A percentile compares a stretch with the other conserved stretches of the same genome.
Evolutionary conservation across 1,140 invertebrate genomes (phyloP).

Genomic region (Drosophila micromelanica): DNA sequence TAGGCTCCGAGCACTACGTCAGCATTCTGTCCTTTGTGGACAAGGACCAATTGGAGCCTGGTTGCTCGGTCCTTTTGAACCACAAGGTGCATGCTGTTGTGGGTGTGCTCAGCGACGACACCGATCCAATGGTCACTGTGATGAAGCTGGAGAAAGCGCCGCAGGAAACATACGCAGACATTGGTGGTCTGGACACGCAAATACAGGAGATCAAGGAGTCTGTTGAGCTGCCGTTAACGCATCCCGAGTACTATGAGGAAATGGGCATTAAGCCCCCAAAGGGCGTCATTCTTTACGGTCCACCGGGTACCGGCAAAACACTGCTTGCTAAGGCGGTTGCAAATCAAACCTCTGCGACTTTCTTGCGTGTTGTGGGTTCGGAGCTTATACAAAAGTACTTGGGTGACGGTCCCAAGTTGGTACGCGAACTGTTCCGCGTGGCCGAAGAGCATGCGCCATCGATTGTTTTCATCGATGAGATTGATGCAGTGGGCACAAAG

Average conservation of each 20-base stretch:
- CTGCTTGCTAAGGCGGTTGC: conserved; percentile 99
- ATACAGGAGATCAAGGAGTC: conserved; percentile 99
- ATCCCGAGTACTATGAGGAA: conserved; percentile 99
- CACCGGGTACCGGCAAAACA: conserved; percentile 99
- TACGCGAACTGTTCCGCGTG: conserved; percentile 98
- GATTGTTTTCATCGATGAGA: conserved; percentile 99
- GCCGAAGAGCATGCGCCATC: conserved; percentile 99
- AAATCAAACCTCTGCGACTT: conserved; percentile 99
- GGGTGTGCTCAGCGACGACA: conserved; percentile 98
- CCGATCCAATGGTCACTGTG: conserved; percentile 99
- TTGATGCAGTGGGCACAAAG: conserved; percentile 99
- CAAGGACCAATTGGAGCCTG: conserved; percentile 99
- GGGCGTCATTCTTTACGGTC: conserved; percentile 99
- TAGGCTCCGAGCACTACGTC: conserved; percentile 99
- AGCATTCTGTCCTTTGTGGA: conserved; percentile 99
- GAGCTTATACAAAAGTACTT: conserved; percentile 98
- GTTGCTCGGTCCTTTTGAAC: conserved; percentile 99
- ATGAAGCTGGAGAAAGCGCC: conserved; percentile 99
- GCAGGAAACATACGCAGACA: conserved; percentile 99
- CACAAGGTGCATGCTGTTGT: conserved; percentile 99
- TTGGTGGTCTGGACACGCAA: conserved; percentile 99
- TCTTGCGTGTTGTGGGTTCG: conserved; percentile 98
- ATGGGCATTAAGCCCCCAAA: conserved; percentile 99
- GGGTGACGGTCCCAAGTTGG: conserved; percentile 99
- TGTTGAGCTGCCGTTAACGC: conserved; percentile 98